Evolutionary conservation across 2,888 invertebrate genomes (phyloP).

Genomic region (Agonopterix alstromeriana): DNA sequence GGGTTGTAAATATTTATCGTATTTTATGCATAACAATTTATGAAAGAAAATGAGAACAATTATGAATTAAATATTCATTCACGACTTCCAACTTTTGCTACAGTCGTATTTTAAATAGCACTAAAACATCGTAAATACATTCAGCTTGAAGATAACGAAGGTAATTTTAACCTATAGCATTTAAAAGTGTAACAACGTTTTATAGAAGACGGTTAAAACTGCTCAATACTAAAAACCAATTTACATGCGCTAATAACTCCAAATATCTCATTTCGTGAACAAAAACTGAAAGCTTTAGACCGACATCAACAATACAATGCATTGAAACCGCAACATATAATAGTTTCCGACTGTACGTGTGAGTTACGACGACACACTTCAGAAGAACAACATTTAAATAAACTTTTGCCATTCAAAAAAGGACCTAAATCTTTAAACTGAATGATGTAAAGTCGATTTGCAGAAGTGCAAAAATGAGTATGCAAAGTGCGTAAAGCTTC

Average conservation of each 20-base stretch:
- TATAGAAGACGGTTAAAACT: too few relatives aligned
- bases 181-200: too few relatives aligned
- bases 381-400: conserved; percentile 11
- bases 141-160: too few relatives aligned
- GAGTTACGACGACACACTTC: conserved; percentile 66
- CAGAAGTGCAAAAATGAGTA: too few relatives aligned
- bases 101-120: too few relatives aligned
- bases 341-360: conserved; percentile 61
- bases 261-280: conserved; percentile 41
- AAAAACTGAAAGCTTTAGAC: conserved; percentile 52
- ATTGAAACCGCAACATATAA: conserved; percentile 66
- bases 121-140: too few relatives aligned
- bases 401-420: background rate
- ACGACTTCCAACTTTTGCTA: too few relatives aligned
- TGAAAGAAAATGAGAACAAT: too few relatives aligned
- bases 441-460: background rate
- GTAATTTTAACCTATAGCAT: too few relatives aligned
- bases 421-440: background rate
- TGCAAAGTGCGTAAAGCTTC: conserved; percentile 23
- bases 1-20: too few relatives aligned
- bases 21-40: too few relatives aligned
- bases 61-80: too few relatives aligned
- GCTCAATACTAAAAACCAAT: conserved; percentile 2
- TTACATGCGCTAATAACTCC: background rate
- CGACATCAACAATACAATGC: conserved; percentile 49